A percentile compares a stretch with the other conserved stretches of the same genome.
Evolutionary conservation across 1,140 invertebrate genomes (phyloP).

Genomic region (Calephelis nemesis): DNA sequence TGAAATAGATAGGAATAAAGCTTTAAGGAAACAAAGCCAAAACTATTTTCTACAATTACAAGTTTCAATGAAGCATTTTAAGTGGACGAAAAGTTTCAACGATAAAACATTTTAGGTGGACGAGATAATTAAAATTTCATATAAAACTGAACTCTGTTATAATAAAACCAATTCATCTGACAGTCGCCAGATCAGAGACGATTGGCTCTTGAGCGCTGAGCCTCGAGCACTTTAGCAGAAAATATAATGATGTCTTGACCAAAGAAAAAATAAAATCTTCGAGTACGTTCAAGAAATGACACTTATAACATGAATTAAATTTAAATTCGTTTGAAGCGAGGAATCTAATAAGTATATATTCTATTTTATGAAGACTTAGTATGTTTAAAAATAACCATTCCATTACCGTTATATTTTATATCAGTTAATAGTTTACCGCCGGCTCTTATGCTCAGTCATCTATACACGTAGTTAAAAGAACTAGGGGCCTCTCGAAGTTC

Average conservation of each 20-base stretch:
- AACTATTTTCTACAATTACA: too few species aligned
- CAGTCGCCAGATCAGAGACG: constrained; percentile 21
- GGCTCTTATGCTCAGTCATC: constrained; percentile 4
- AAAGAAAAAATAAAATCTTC: constrained; percentile 24
- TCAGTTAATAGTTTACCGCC: background rate
- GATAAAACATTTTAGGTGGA: background rate
- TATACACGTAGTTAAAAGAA: constrained; percentile 2
- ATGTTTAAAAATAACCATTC: background rate
- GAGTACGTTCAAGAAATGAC: constrained; percentile 20
- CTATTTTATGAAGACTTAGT: background rate
- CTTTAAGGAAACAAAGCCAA: too few species aligned
- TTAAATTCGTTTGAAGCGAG: constrained; percentile 18
- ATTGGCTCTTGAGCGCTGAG: constrained; percentile 26
- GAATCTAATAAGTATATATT: background rate
- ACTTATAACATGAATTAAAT: constrained; percentile 29
- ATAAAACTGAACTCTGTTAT: constrained; percentile 6
- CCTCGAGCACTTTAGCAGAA: constrained; percentile 20
- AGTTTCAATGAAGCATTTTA: background rate
- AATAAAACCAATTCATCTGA: constrained; percentile 15
- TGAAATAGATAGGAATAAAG: too few species aligned
- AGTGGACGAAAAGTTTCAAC: too few species aligned
- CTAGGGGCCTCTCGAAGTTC: constrained; percentile 49
- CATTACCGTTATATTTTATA: background rate
- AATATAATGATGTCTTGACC: constrained; percentile 29
- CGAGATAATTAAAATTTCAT: background rate